Percentiles rank a stretch among this genome's conserved stretches.
These are phyloP conservation scores for Catamblyrhynchus diadema DNA, from an alignment of 2,797 vertebrate species.

Conservation along the genomic window DNA sequence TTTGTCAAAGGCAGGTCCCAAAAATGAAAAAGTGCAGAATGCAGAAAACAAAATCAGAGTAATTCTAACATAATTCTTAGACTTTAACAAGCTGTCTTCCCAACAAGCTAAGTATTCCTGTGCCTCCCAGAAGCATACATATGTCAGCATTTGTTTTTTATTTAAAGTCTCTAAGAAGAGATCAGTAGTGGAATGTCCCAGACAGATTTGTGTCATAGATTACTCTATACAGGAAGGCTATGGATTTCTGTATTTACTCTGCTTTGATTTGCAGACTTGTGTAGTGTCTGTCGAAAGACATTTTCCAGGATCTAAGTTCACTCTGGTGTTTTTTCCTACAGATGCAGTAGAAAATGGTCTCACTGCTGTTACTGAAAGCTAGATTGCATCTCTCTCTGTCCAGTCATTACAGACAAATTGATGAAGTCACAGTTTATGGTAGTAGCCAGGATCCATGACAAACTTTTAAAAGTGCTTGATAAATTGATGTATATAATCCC, in stretches of 20 bases:
- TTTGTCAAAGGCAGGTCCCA: neutral
- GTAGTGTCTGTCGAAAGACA: neutral
- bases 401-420: accelerated
- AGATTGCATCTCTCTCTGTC: neutral
- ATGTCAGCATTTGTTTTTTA: neutral
- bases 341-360: neutral
- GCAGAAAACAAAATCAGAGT: neutral
- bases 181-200: neutral
- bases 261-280: neutral
- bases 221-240: neutral
- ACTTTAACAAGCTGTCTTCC: neutral
- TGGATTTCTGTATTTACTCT: neutral
- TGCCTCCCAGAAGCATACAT: neutral
- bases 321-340: neutral
- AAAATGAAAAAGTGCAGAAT: neutral
- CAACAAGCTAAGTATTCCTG: neutral
- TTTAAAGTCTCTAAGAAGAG: neutral
- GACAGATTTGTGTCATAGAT: neutral
- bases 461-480: neutral
- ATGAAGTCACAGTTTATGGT: neutral
- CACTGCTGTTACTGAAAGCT: neutral
- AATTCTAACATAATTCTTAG: neutral
- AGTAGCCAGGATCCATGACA: neutral
- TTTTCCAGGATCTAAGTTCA: neutral
- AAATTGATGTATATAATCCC: neutral